These are phyloP conservation scores for Paedocypris micromegethes DNA, from an alignment of 2,797 vertebrate genomes.

Conservation along the genomic window DNA sequence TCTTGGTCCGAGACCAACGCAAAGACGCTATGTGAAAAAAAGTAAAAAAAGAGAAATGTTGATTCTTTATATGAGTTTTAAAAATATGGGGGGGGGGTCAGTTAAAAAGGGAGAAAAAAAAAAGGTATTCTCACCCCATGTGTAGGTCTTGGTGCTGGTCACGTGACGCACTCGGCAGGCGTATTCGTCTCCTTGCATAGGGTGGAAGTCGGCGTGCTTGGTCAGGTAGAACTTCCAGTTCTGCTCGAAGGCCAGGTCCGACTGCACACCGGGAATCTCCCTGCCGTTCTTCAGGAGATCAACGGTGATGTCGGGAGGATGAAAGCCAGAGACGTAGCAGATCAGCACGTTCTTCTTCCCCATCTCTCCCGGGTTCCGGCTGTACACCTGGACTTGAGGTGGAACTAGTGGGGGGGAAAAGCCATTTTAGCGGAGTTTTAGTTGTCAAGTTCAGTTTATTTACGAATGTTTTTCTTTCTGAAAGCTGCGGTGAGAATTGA, in stretches of 20 bases:
- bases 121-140: constrained; percentile 60
- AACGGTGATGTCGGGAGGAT: constrained; percentile 65
- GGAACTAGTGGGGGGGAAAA: constrained; percentile 30
- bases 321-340: constrained; percentile 62
- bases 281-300: constrained; percentile 37
- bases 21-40: too few species aligned
- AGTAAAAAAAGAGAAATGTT: too few species aligned
- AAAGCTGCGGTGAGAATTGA: too few species aligned
- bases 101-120: not conserved
- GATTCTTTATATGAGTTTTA: not conserved
- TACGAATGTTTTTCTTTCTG: too few species aligned
- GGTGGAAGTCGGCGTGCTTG: constrained; percentile 15
- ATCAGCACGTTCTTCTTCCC: constrained; percentile 58
- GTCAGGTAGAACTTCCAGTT: constrained; percentile 71
- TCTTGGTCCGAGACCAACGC: too few species aligned
- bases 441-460: too few species aligned
- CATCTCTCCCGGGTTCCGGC: constrained; percentile 21
- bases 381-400: constrained; percentile 65
- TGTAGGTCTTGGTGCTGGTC: rapidly evolving
- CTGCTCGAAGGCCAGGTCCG: constrained; percentile 65
- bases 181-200: rapidly evolving
- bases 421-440: too few species aligned
- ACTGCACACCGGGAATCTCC: not conserved
- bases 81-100: not conserved
- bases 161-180: constrained; percentile 60